Evolutionary conservation across 2,888 invertebrate genomes (phyloP).

Genomic region (Ephialtes manifestator): DNA sequence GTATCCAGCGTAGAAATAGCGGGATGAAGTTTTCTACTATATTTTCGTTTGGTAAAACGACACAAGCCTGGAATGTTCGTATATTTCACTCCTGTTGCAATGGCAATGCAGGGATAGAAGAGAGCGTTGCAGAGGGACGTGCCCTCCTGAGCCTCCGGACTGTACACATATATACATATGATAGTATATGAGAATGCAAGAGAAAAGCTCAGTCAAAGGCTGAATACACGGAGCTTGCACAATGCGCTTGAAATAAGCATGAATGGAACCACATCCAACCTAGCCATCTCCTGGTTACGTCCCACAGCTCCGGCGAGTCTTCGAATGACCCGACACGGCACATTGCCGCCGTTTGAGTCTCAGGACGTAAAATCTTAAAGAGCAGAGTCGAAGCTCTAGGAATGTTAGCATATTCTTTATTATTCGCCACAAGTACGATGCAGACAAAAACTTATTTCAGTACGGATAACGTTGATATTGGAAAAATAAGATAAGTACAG

Average conservation of each 20-base stretch:
- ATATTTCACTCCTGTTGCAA: slow-evolving; percentile 25
- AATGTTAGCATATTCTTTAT: slow-evolving; percentile 7
- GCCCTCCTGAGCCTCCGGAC: slow-evolving; percentile 65
- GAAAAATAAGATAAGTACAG: too few species aligned
- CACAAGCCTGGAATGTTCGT: neutral
- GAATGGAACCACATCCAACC: slow-evolving; percentile 82
- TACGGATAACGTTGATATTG: too few species aligned
- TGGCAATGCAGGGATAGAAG: slow-evolving; percentile 24
- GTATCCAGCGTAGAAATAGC: slow-evolving; percentile 20
- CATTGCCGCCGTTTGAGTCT: slow-evolving; percentile 76
- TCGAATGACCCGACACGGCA: slow-evolving; percentile 68
- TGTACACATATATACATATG: slow-evolving; percentile 55
- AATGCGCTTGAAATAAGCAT: slow-evolving; percentile 85
- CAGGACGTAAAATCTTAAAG: slow-evolving; percentile 75
- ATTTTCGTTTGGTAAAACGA: slow-evolving; percentile 19
- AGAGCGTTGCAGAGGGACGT: slow-evolving; percentile 42
- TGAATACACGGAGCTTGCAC: slow-evolving; percentile 81
- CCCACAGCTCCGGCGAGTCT: slow-evolving; percentile 33
- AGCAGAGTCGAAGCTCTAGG: slow-evolving; percentile 44
- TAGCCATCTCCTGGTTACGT: slow-evolving; percentile 50
- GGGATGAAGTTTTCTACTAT: slow-evolving; percentile 8
- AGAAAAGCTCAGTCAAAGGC: slow-evolving; percentile 81
- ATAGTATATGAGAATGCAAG: slow-evolving; percentile 75
- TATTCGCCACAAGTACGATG: neutral
- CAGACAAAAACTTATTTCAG: too few species aligned